Conservation (phyloP, 2,888 invertebrate genomes). For the Perizoma flavofasciatum region DNA sequence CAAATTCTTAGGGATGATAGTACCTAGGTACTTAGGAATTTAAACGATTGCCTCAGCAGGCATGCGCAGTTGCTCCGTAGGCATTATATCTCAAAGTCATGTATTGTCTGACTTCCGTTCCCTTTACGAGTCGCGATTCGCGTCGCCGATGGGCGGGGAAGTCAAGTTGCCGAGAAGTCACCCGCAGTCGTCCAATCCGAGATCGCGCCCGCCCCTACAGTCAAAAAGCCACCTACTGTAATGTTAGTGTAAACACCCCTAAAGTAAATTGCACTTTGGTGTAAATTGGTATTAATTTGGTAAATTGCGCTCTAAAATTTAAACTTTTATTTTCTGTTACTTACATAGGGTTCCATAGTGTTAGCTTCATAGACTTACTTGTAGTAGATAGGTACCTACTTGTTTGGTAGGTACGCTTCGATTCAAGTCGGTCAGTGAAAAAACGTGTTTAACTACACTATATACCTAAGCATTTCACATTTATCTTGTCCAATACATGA, state of each 20-base stretch:
- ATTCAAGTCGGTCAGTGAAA: too few species aligned
- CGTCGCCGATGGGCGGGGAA: slow-evolving; percentile 68
- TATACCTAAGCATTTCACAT: too few species aligned
- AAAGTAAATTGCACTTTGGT: slow-evolving; percentile 29
- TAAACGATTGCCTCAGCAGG: slow-evolving; percentile 4
- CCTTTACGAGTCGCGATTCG: slow-evolving; percentile 37
- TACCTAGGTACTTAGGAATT: too few species aligned
- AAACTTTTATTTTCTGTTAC: background rate
- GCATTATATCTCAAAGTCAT: slow-evolving; percentile 18
- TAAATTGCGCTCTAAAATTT: too few species aligned
- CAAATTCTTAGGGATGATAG: too few species aligned
- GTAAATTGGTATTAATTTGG: too few species aligned
- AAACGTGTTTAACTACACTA: too few species aligned
- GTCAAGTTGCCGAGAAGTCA: slow-evolving; percentile 81
- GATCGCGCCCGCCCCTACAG: slow-evolving; percentile 71
- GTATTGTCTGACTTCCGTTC: slow-evolving; percentile 32
- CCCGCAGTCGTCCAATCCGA: slow-evolving; percentile 72
- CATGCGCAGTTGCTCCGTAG: slow-evolving; percentile 30
- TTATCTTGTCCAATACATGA: too few species aligned
- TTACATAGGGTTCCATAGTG: too few species aligned
- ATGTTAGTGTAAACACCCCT: slow-evolving; percentile 57
- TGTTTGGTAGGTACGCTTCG: too few species aligned
- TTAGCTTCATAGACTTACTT: too few species aligned
- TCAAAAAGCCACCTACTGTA: slow-evolving; percentile 75
- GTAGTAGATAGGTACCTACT: background rate